Base-by-base conservation (phyloP, 1,140 invertebrate species). In the Trachymyrmex cornetzi region DNA sequence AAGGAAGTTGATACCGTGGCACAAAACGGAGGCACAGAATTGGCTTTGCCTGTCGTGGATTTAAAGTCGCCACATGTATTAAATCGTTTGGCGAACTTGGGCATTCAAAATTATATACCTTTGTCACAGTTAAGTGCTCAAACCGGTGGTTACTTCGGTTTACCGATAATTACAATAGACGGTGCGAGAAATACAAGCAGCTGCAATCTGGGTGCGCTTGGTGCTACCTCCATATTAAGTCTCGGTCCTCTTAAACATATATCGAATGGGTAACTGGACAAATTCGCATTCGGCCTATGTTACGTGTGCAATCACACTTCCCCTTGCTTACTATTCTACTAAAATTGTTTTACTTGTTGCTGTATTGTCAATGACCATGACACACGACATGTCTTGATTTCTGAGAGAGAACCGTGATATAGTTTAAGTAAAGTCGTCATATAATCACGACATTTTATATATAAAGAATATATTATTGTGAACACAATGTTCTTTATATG, bases 91-190 rank as follows among this genome's bases (percentile, higher is more conserved):
- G 95, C 95, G 77, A 96, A 93, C 92, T 94, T 98, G 81, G 97
- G 97, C 64, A 97, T 98, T 87, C 96, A 96, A 87, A 97, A 96
- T 94, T 97, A 97, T 93, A 97, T 98, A 88, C 97, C 97, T 3
- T 93, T 98, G 67, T 97, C 97, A 0, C 97, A 97, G 91, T 92
- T 97, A 14, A 96, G 96, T 81, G 96, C 96, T 79, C 96, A 95
- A 85, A 94, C 96, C 0, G 96, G 96, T 59, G 97, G 97, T 12
- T 96, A 96, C 59, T 97, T 97, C 86, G 97, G 97, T 19, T 94
- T 98, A 64, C 97, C 97, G 0, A 97, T 98, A n/a, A 96, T 98
- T 67, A 97, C 96, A 16, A 96, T 97, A 22, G 97, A 97, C 88
- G 96, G 96, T 90, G 95, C 96, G 61, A 94, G 96, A 79, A 97